Evolutionary conservation across 2,888 invertebrate genomes (phyloP), one percentile per base, ranked within the genome.

Genomic region (Quadriops clusia): DNA sequence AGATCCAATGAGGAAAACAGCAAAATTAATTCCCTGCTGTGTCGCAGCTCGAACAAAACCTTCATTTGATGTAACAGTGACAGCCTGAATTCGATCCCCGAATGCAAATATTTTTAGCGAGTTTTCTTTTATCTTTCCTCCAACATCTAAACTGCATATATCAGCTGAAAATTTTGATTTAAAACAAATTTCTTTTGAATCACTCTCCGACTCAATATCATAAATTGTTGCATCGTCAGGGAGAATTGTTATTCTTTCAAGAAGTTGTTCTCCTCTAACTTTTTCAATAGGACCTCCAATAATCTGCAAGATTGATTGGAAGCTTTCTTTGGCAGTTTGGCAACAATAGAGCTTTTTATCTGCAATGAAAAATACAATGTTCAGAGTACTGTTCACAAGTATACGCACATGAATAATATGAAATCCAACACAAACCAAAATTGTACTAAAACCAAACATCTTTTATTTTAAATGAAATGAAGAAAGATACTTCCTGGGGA

Each of bases 31-130:
- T 12, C 89, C 89, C 89, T 91, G 87, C 67, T 87, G 84, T 51
- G 75, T 74, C 8, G 93, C 87, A 25, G 93, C 84, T 54, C 89
- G 67, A 7, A 93, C 77, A 60, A 94, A 94, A 9, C 90, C 87
- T 53, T 82, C 80, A 63, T 94, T 95, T 0, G 94, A 86, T 3
- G 93, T 89, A 3, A 90, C 78, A 1, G 94, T 95, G 5, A 91
- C 69, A 12, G 90, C 87, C 56, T 81, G 74, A 41, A 85, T 74
- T 41, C 73, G 65, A 59, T 93, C 86, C 0, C 93, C 94, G 51
- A 90, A 91, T 33, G 89, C 85, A 60, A 95, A 95, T 38, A 94
- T 80, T 29, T 76, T 71, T 55, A 86, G 74, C 2, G 90, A 86
- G 49, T 91, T 68, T 42, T 77, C 66, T 47, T 86, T 82, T 11